phyloP scores from a whole-genome alignment of 2,113 vertebrate species.

The Paraplagusia blochii region DNA sequence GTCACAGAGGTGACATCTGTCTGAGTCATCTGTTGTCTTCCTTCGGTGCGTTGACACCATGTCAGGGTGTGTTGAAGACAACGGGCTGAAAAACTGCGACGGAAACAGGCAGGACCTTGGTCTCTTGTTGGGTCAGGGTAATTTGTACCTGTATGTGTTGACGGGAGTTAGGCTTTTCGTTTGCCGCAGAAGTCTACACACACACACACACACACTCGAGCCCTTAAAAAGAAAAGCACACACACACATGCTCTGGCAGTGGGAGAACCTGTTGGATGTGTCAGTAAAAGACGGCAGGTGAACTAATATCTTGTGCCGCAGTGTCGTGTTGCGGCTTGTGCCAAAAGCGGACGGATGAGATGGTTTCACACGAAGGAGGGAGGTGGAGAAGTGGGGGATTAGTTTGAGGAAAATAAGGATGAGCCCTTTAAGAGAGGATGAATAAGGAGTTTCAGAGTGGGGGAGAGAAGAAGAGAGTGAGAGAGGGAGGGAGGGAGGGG shows the following conservation, averaged over 20 bases:
- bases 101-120: not conserved
- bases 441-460: not conserved
- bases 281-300: slow-evolving; percentile 67
- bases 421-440: slow-evolving; percentile 8
- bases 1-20: slow-evolving; percentile 3
- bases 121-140: not conserved
- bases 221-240: not conserved
- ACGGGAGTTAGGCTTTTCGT: not conserved
- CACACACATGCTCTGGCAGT: slow-evolving; percentile 3
- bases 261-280: slow-evolving; percentile 69
- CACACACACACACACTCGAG: slow-evolving; percentile 3
- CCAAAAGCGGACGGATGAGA: slow-evolving; percentile 53
- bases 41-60: slow-evolving; percentile 8
- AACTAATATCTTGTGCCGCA: slow-evolving; percentile 67
- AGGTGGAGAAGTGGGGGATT: slow-evolving; percentile 20
- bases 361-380: slow-evolving; percentile 69
- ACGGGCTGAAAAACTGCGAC: slow-evolving; percentile 8
- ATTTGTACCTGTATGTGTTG: too few species aligned
- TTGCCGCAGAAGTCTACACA: slow-evolving; percentile 42
- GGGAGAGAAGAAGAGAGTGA: not conserved
- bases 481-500: not conserved
- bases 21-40: slow-evolving; percentile 30
- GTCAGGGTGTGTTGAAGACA: slow-evolving; percentile 37
- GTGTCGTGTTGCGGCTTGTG: slow-evolving; percentile 76
- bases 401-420: slow-evolving; percentile 29